Conservation (phyloP, 2,113 vertebrate genomes). For the Syngnathus scovelli region DNA sequence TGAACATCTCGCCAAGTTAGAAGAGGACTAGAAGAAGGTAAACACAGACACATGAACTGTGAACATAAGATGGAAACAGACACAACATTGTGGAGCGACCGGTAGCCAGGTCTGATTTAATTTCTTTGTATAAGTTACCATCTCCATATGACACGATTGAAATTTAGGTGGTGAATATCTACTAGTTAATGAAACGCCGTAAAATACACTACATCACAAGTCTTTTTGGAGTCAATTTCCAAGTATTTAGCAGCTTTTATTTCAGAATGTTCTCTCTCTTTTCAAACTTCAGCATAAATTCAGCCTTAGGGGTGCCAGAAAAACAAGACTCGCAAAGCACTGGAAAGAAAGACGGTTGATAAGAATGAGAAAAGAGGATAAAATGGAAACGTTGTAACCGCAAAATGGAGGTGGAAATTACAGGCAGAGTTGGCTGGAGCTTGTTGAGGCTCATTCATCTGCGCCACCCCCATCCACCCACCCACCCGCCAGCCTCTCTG, state of each 20-base stretch:
- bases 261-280: neutral
- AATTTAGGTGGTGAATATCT: neutral
- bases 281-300: neutral
- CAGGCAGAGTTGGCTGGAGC: slow-evolving; percentile 26
- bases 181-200: neutral
- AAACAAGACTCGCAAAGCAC: neutral
- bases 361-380: slow-evolving; percentile 14
- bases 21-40: slow-evolving; percentile 74
- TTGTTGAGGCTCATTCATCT: slow-evolving; percentile 27
- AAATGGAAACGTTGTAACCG: slow-evolving; percentile 15
- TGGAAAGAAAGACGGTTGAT: slow-evolving; percentile 4
- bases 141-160: neutral
- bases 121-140: neutral
- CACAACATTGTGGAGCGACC: neutral
- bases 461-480: neutral
- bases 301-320: neutral
- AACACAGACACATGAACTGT: slow-evolving; percentile 17
- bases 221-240: neutral
- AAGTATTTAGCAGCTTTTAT: neutral
- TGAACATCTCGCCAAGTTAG: slow-evolving; percentile 97
- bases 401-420: slow-evolving; percentile 41
- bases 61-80: neutral
- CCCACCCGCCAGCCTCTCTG: slow-evolving; percentile 26
- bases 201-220: neutral
- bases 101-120: neutral